phyloP scores from a whole-genome alignment of 37 sponge, comb jelly and placozoan species.

The Cliona cf. orientalis region DNA sequence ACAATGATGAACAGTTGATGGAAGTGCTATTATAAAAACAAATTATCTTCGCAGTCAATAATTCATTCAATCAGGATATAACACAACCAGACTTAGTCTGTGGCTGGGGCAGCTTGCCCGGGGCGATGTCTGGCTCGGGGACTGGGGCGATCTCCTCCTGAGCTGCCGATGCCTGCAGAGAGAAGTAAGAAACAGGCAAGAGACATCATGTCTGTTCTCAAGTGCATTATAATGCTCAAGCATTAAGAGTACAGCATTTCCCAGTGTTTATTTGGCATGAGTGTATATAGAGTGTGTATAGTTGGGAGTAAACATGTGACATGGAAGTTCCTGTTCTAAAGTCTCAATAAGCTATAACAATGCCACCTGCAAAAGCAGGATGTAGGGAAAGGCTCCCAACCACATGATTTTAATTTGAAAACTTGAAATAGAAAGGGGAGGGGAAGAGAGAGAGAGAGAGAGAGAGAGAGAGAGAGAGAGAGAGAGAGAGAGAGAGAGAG shows the following conservation, averaged over 20 bases:
- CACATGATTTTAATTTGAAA: too few species aligned
- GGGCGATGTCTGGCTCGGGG: constrained; percentile 88
- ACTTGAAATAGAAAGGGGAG: too few species aligned
- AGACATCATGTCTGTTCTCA: neutral
- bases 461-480: neutral
- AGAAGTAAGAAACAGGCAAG: neutral
- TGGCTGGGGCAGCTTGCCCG: constrained; percentile 72
- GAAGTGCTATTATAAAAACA: neutral
- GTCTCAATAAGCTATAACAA: too few species aligned
- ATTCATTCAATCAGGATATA: constrained; percentile 59
- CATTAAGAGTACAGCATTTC: too few species aligned
- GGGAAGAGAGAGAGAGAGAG: too few species aligned
- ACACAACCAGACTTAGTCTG: constrained; percentile 87
- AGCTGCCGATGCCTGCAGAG: constrained; percentile 55
- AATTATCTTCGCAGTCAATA: neutral
- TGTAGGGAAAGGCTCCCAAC: too few species aligned
- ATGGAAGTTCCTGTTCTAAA: too few species aligned
- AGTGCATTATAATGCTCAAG: too few species aligned
- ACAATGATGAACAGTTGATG: neutral
- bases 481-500: constrained; percentile 6
- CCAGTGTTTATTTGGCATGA: too few species aligned
- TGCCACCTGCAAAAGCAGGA: too few species aligned
- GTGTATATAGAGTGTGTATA: neutral
- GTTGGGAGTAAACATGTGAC: neutral
- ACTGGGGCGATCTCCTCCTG: constrained; percentile 90